phyloP scores from a whole-genome alignment of 2,113 vertebrate species.

The Sylvia atricapilla region DNA sequence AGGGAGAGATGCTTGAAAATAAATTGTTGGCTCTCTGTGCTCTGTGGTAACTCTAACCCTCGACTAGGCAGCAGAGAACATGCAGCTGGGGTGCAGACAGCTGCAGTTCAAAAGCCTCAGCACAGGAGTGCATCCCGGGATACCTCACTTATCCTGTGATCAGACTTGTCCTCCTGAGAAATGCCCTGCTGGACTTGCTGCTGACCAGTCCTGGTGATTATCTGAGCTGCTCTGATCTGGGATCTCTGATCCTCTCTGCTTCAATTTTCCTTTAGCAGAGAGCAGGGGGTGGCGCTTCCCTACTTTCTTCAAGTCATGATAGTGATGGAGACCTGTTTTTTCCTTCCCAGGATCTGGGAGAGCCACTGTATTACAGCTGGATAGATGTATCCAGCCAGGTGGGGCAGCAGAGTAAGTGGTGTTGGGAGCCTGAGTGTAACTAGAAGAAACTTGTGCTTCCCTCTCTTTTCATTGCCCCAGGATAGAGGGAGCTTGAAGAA shows the following conservation, averaged over 20 bases:
- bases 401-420: not conserved
- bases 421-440: not conserved
- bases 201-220: not conserved
- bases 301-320: not conserved
- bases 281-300: not conserved
- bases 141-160: not conserved
- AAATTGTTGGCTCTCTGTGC: not conserved
- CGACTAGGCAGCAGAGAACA: not conserved
- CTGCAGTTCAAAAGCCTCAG: not conserved
- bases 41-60: not conserved
- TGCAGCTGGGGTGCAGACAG: not conserved
- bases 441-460: not conserved
- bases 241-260: not conserved
- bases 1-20: constrained; percentile 12
- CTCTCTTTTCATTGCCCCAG: not conserved
- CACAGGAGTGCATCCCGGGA: not conserved
- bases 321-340: not conserved
- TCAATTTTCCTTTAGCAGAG: not conserved
- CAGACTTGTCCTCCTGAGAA: not conserved
- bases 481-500: not conserved
- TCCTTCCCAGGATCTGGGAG: not conserved
- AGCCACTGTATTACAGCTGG: not conserved
- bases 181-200: not conserved
- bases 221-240: not conserved
- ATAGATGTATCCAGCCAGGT: not conserved